Percentiles rank a stretch among this genome's conserved stretches.
Conservation (phyloP, 2,113 vertebrate genomes). For the Paratilapia polleni region DNA sequence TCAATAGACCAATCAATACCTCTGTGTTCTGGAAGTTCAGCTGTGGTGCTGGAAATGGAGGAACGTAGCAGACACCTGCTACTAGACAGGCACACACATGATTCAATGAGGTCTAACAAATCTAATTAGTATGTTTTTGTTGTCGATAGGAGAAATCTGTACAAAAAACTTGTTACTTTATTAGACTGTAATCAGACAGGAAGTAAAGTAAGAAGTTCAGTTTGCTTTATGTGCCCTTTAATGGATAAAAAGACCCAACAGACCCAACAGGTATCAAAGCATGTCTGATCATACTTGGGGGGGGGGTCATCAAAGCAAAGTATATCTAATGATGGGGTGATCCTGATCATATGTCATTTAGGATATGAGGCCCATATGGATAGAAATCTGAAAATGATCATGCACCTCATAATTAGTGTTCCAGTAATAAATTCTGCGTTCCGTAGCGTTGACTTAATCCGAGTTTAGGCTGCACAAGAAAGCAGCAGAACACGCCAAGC, state of each 20-base stretch:
- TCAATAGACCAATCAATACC: constrained; percentile 81
- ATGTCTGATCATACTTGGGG: background rate
- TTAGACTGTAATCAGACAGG: background rate
- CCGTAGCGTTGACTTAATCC: constrained; percentile 66
- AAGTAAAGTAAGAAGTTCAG: background rate
- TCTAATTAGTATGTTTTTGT: background rate
- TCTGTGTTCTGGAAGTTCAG: constrained; percentile 56
- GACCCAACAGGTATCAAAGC: background rate
- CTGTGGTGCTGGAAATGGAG: constrained; percentile 24
- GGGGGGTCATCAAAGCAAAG: background rate
- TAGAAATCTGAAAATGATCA: constrained; percentile 46
- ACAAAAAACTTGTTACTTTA: background rate
- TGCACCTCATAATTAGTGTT: constrained; percentile 44
- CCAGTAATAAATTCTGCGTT: constrained; percentile 46
- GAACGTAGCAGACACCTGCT: constrained; percentile 51
- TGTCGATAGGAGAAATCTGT: background rate
- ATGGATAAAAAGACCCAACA: background rate
- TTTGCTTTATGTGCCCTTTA: background rate
- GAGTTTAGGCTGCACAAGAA: constrained; percentile 55
- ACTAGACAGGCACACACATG: background rate
- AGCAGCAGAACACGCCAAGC: constrained; percentile 63
- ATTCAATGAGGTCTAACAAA: constrained; percentile 14
- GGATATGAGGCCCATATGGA: constrained; percentile 58
- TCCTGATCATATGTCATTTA: background rate
- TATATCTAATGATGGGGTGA: background rate